Conservation (phyloP, 2,888 invertebrate species). For the Troides oblongomaculatus region DNA sequence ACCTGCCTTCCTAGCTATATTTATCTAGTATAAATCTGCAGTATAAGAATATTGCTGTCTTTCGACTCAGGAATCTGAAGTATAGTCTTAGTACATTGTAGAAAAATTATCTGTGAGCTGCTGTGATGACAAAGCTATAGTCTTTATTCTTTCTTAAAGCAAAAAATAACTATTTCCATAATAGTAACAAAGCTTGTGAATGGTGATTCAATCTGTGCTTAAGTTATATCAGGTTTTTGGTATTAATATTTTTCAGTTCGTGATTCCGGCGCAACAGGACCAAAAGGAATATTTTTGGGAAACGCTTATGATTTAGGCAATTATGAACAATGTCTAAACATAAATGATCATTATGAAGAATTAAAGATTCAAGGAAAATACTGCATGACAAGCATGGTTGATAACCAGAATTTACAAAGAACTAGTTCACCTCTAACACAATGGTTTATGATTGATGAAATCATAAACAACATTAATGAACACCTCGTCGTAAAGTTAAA, state of each 20-base stretch:
- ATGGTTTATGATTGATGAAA: not conserved
- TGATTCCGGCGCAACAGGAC: constrained; percentile 64
- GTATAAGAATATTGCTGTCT: too few species aligned
- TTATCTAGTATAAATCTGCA: too few species aligned
- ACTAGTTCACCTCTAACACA: constrained; percentile 24
- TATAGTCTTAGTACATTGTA: too few species aligned
- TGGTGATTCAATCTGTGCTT: too few species aligned
- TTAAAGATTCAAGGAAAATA: constrained; percentile 66
- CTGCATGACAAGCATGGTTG: constrained; percentile 50
- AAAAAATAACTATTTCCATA: too few species aligned
- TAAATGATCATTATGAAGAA: constrained; percentile 38
- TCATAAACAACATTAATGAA: not conserved
- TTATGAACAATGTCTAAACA: constrained; percentile 54
- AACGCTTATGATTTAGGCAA: constrained; percentile 64
- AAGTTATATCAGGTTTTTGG: too few species aligned
- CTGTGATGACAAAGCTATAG: too few species aligned
- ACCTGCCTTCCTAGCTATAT: too few species aligned
- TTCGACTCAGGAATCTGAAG: too few species aligned
- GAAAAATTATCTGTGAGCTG: too few species aligned
- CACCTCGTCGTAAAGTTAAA: not conserved
- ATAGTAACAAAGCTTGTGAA: too few species aligned
- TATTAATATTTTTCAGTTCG: constrained; percentile 50
- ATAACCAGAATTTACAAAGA: constrained; percentile 40
- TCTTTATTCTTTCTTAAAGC: too few species aligned
- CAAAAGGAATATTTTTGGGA: constrained; percentile 59